Base-by-base conservation (phyloP, 2,888 invertebrate genomes). In the Nezara viridula region DNA sequence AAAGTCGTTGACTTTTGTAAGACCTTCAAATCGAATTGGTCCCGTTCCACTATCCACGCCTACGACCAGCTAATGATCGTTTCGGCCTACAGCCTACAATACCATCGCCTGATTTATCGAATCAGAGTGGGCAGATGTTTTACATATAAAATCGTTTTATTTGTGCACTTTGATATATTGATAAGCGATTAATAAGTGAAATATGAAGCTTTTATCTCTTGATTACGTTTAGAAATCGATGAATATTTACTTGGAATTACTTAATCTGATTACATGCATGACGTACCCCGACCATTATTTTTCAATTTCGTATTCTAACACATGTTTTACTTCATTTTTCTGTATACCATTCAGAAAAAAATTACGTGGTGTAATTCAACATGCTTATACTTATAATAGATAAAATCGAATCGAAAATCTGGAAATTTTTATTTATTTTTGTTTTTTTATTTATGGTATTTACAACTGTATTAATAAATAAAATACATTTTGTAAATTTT, bases 111-210 rank as follows among this genome's bases (percentile, higher is more conserved):
- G 66, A 73, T 73, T 73, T 37, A 73, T 37, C 32, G 32, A 73
- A 73, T 73, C 37, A 37, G 66, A 73, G 66, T 73, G 66, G 66
- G 66, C 6, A 1, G 32, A 37, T 6, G 19, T 37, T 73, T 73
- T 73, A 73, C 66, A 73, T 73, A 73, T 73, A 16, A 37, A 73
- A 37, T 73, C 66, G 32, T 73, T 37, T 37, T 37, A 73, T 73
- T 32, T 14, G 44, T 44, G 5, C 44, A 73, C 5, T 37, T 32
- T 5, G 6, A 73, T 73, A 9, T 19, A 37, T 73, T 3, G 3
- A 37, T 37, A 32, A 73, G 5, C 7, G 37, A 37, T 73, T 73
- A 7, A 37, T 32, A 19, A 32, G 7, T 73, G 66, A 73, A 73
- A 73, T 37, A 32, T 73, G 19, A 73, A 19, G 32, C 37, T 73